Base-by-base conservation (phyloP, 2,797 vertebrate species). In the Spinibarbus caldwelli region DNA sequence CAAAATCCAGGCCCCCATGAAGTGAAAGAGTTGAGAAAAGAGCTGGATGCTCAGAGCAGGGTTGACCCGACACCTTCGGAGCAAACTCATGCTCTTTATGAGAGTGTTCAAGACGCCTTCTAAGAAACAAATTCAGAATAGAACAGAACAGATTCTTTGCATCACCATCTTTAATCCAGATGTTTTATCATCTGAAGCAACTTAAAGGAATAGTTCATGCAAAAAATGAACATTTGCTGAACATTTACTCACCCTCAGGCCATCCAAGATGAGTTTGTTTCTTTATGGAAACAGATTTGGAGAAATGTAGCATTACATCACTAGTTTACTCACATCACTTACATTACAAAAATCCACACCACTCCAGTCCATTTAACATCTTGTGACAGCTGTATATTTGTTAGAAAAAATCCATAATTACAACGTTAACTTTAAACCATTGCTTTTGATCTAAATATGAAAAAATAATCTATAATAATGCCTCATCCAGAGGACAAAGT, bases 1-100 rank as follows among this genome's bases (percentile, higher is more conserved):
- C 90, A 99, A 97, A 72, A 99, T 96, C 98, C 98, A 98, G 92
- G 96, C 93, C 64, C 98, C 98, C 93, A 97, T 95, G 88, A 97
- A 99, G 88, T 99, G 97, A 90, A 99, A 98, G 49, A 99, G 95
- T 91, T 98, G 97, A 2, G 98, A 99, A 94, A 99, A 99, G 47
- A 99, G 96, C 94, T 99, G 98, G 91, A 99, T 98, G 88, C 97
- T 98, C 66, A 99, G 92, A 36, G 97, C 97, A 0, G 97, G 96
- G 86, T 98, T 99, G 86, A 98, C 96, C 76, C 95, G 94, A 88
- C 96, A 98, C 67, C 97, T 96, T 23, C 97, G 95, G 57, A 98
- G 85, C 67, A 99, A 93, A 36, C 97, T 96, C 98, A 99, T 99
- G 84, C 95, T 92, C 86, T 96, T 97, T 78, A 96, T 97, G 87